Base-by-base conservation (phyloP, 2,113 vertebrate species). In the Xenopus laevis region DNA sequence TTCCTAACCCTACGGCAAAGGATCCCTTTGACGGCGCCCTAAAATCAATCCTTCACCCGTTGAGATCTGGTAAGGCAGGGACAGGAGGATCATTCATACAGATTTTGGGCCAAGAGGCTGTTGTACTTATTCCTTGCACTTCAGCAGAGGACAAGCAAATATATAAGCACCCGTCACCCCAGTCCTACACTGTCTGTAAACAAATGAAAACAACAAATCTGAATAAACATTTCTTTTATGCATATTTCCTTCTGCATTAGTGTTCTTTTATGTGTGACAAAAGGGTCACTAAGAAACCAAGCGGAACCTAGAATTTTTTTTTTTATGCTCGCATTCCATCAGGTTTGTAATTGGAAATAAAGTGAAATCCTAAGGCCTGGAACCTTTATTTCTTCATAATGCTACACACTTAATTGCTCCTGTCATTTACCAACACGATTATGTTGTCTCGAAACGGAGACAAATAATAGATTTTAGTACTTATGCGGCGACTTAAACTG, bases 401-500 rank as follows among this genome's bases (percentile, higher is more conserved):
- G 75, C 64, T 74, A 59, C 23, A 82, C 59, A 65, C 65, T 82
- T 82, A 81, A 79, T 82, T 82, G 78, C 53, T 81, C 77, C 68
- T 87, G 82, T 76, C 79, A 78, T 74, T 85, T 80, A 84, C 77
- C 78, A 74, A 80, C 1, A 50, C 78, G 78, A 79, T 82, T 81
- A 83, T 7, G 20, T 79, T 82, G 68, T 81, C 81, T 76, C 79
- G 77, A 84, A 86, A 83, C 60, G 68, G 83, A 86, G 78, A 84
- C 78, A 81, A 80, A 84, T 79, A 76, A 79, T 74, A 82, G 78
- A 84, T 84, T 68, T 68, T 70, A 74, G 81, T 78, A 79, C 83
- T 85, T 83, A 84, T 18, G n/a, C 67, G 81, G 84, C 72, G 89
- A 84, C 61, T 71, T 81, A 79, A 83, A 79, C 71, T 79, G 62